Percentiles rank a stretch among this genome's conserved stretches.
Evolutionary conservation across 2,113 vertebrate species (phyloP).

Genomic region (Etia nguti): DNA sequence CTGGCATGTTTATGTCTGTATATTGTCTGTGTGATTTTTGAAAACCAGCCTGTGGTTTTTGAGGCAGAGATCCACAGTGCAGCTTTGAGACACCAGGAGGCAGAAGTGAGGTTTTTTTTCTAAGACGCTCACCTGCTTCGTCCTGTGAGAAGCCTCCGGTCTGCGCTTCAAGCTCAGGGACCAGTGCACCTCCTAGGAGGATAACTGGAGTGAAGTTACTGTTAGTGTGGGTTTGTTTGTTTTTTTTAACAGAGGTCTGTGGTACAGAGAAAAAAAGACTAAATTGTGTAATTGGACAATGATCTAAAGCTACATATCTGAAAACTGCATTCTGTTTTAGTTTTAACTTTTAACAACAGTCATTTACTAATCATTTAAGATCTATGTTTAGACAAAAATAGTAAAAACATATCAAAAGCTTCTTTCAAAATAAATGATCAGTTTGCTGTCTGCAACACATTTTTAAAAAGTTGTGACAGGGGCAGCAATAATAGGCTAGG

Average conservation of each 20-base stretch:
- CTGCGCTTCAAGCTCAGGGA: background rate
- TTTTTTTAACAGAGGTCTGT: background rate
- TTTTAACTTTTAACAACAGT: background rate
- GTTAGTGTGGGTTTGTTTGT: accelerated
- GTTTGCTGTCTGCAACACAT: background rate
- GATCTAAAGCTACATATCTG: background rate
- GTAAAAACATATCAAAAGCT: background rate
- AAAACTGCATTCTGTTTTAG: background rate
- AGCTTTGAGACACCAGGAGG: conserved; percentile 57
- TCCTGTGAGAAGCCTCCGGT: background rate
- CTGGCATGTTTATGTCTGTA: background rate
- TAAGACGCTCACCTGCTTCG: background rate
- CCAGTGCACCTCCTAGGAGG: background rate
- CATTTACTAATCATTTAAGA: background rate
- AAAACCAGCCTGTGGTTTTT: background rate
- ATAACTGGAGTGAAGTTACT: background rate
- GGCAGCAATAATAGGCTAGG: background rate
- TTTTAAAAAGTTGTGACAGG: background rate
- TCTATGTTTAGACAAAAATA: background rate
- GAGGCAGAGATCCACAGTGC: background rate
- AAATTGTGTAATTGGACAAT: background rate
- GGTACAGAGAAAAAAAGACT: background rate
- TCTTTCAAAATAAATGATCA: background rate
- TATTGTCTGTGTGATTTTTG: background rate
- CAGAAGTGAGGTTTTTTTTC: conserved; percentile 33